phyloP scores from a whole-genome alignment of 1,140 invertebrate genomes.

The Macrocentrus cingulum region DNA sequence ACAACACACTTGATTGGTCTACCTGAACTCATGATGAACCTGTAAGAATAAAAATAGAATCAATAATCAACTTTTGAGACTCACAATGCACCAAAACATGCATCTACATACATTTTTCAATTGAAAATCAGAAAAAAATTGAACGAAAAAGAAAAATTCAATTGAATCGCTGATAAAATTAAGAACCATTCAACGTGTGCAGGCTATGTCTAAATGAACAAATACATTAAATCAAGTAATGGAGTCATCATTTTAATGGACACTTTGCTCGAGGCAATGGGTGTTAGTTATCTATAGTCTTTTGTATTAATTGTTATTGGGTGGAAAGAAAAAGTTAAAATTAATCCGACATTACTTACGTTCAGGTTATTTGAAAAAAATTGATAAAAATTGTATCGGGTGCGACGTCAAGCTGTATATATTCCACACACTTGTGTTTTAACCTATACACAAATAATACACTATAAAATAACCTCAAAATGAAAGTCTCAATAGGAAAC shows the following conservation, averaged over 20 bases:
- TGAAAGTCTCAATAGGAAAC: not conserved
- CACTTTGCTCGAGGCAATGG: too few species aligned
- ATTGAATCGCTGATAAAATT: too few species aligned
- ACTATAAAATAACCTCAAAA: not conserved
- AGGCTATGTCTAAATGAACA: too few species aligned
- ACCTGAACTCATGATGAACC: constrained; percentile 70
- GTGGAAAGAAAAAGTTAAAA: too few species aligned
- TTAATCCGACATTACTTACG: constrained; percentile 11
- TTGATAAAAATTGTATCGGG: not conserved
- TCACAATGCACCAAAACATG: not conserved
- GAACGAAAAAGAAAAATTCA: too few species aligned
- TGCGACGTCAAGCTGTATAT: not conserved
- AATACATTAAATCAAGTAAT: too few species aligned
- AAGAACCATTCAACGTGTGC: too few species aligned
- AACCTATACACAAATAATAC: not conserved
- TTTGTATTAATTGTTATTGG: too few species aligned
- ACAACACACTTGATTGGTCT: constrained; percentile 97
- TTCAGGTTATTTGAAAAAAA: constrained; percentile 13
- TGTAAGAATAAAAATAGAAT: constrained; percentile 10
- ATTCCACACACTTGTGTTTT: too few species aligned
- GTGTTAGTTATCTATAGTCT: too few species aligned
- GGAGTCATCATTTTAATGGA: too few species aligned
- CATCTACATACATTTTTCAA: not conserved
- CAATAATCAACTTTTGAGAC: not conserved
- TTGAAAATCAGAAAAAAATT: too few species aligned